phyloP scores from a whole-genome alignment of 2,113 vertebrate species.

The Perognathus longimembris region DNA sequence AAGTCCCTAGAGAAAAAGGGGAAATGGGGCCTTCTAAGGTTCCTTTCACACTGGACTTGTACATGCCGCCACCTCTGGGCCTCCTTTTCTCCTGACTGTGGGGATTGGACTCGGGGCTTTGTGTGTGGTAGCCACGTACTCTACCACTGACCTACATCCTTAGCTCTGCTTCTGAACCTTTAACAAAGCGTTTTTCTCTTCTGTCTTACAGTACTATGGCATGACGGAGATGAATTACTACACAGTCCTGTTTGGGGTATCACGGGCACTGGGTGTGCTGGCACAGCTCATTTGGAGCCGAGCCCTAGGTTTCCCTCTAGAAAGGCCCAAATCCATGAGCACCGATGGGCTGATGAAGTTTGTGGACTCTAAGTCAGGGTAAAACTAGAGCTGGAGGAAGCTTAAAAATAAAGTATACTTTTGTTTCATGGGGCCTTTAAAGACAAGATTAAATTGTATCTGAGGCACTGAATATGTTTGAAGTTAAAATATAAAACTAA shows the following conservation, averaged over 20 bases:
- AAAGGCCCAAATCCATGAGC: slow-evolving; percentile 99
- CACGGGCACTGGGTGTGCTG: slow-evolving; percentile 94
- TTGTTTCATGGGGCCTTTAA: slow-evolving; percentile 82
- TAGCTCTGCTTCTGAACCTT: background rate
- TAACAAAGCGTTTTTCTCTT: slow-evolving; percentile 42
- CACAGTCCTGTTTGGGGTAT: slow-evolving; percentile 97
- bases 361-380: slow-evolving; percentile 93
- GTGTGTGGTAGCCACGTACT: too few relatives aligned
- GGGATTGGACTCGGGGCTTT: too few relatives aligned
- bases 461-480: slow-evolving; percentile 81
- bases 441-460: slow-evolving; percentile 80
- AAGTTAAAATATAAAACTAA: slow-evolving; percentile 84
- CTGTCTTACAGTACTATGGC: slow-evolving; percentile 91
- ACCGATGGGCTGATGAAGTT: slow-evolving; percentile 94
- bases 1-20: background rate
- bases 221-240: slow-evolving; percentile 99
- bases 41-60: background rate
- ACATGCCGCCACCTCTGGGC: background rate
- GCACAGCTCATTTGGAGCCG: slow-evolving; percentile 97
- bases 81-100: too few relatives aligned
- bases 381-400: slow-evolving; percentile 78
- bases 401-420: slow-evolving; percentile 86
- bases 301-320: slow-evolving; percentile 95
- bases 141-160: background rate
- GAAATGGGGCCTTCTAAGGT: background rate